phyloP scores from a whole-genome alignment of 2,797 vertebrate genomes.

The Coendou prehensilis region DNA sequence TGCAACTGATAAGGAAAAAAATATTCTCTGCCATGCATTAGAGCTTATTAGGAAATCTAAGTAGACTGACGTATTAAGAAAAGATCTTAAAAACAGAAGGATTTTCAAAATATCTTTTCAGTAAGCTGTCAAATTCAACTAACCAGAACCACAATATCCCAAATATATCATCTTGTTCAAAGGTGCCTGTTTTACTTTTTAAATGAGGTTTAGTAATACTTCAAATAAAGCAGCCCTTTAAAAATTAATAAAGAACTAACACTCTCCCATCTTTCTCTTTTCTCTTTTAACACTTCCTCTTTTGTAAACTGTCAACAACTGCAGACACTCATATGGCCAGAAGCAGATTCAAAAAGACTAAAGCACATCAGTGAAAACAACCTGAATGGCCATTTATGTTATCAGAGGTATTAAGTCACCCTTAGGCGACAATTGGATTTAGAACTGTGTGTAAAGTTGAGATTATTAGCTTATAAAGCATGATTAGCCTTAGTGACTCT shows the following conservation, averaged over 20 bases:
- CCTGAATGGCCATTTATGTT: background rate
- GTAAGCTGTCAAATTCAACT: slow-evolving; percentile 11
- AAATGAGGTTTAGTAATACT: slow-evolving; percentile 24
- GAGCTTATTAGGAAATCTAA: slow-evolving; percentile 31
- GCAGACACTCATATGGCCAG: background rate
- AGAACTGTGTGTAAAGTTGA: background rate
- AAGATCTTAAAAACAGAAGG: background rate
- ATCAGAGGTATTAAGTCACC: background rate
- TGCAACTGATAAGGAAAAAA: background rate
- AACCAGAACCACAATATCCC: slow-evolving; percentile 21
- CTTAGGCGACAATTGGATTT: background rate
- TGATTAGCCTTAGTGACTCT: background rate
- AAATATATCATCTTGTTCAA: background rate
- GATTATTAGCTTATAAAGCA: background rate
- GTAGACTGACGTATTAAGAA: background rate
- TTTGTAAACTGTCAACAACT: background rate
- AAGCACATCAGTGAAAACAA: background rate
- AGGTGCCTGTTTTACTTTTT: background rate
- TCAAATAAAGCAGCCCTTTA: background rate
- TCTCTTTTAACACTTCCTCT: background rate
- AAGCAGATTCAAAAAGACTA: slow-evolving; percentile 19
- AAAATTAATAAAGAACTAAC: background rate
- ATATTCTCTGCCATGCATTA: background rate
- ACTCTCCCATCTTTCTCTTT: slow-evolving; percentile 15
- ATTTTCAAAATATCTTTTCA: slow-evolving; percentile 29